phyloP scores from a whole-genome alignment of 2,113 vertebrate genomes.

The Probosciger aterrimus region DNA sequence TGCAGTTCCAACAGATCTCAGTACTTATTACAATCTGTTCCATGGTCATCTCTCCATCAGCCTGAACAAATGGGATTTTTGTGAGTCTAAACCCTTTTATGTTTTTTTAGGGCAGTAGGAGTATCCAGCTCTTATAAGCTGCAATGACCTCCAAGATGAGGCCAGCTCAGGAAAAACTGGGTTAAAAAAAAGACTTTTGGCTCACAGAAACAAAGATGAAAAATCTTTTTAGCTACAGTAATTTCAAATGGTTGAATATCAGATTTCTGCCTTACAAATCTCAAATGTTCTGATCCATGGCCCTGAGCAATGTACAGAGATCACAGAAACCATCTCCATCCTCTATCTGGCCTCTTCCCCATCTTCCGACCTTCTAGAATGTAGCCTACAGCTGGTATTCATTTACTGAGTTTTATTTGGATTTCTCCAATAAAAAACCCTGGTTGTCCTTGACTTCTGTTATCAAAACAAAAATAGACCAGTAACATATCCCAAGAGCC shows the following conservation, averaged over 20 bases:
- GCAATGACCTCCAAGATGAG: background rate
- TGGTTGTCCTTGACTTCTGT: conserved; percentile 30
- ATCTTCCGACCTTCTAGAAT: background rate
- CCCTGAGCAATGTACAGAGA: background rate
- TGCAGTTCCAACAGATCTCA: background rate
- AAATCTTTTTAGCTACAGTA: background rate
- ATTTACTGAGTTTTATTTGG: conserved; percentile 12
- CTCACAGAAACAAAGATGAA: background rate
- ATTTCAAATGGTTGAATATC: background rate
- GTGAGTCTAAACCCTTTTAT: background rate
- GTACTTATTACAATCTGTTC: background rate
- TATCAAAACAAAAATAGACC: conserved; percentile 45
- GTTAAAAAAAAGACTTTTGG: background rate
- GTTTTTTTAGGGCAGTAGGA: background rate
- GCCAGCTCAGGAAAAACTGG: background rate
- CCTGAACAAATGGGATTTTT: conserved; percentile 36
- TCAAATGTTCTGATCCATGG: background rate
- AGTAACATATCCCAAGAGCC: background rate
- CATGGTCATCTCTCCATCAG: background rate
- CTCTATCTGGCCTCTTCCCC: background rate
- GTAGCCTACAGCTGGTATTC: conserved; percentile 17
- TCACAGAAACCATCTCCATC: background rate
- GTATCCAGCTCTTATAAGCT: background rate
- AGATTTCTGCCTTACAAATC: conserved; percentile 10
- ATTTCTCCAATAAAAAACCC: background rate